A percentile compares a stretch with the other conserved stretches of the same genome.
Evolutionary conservation across 2,113 vertebrate species (phyloP).

Genomic region (Pitta sordida): DNA sequence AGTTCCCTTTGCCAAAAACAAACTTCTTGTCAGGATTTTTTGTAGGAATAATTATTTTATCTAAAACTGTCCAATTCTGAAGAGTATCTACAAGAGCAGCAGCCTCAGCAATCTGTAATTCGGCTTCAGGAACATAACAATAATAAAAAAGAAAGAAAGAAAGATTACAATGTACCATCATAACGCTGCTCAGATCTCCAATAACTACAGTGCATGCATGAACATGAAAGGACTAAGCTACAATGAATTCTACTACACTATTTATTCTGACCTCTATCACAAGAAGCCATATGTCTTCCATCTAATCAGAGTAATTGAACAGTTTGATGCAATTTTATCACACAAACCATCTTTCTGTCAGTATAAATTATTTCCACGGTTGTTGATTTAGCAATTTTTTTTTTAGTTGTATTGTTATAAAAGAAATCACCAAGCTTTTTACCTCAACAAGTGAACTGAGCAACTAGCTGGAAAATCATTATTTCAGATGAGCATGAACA

Average conservation of each 20-base stretch:
- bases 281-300: not conserved
- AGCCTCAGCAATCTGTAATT: slow-evolving; percentile 87
- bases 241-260: not conserved
- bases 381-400: not conserved
- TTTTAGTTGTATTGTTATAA: not conserved
- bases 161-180: not conserved
- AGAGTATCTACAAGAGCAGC: slow-evolving; percentile 83
- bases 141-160: not conserved
- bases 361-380: not conserved
- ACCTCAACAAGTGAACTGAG: not conserved
- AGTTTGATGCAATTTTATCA: not conserved
- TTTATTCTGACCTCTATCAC: not conserved
- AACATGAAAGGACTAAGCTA: not conserved
- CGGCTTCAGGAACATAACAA: slow-evolving; percentile 61
- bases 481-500: not conserved
- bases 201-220: not conserved
- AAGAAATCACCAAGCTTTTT: not conserved
- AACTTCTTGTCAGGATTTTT: slow-evolving; percentile 81
- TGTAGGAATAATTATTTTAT: slow-evolving; percentile 82
- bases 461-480: not conserved
- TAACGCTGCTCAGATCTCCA: not conserved
- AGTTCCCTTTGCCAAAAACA: slow-evolving; percentile 88
- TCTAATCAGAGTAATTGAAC: not conserved
- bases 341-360: not conserved
- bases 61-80: slow-evolving; percentile 83